Percentiles rank a stretch among this genome's conserved stretches.
Evolutionary conservation across 2,797 vertebrate species (phyloP).

Genomic region (Catostomus latipinnis): DNA sequence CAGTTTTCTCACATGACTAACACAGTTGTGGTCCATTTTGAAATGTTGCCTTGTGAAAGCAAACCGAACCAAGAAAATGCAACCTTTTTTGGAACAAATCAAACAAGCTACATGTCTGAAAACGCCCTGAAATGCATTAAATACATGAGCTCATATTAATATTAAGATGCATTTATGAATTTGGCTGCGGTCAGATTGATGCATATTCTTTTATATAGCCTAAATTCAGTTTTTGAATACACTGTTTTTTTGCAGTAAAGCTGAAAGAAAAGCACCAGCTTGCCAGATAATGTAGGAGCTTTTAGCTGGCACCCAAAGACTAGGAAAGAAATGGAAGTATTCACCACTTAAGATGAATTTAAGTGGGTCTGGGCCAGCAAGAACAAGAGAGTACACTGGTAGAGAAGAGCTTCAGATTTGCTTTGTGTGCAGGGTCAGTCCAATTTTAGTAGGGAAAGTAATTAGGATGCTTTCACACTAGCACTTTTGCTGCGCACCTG

Average conservation of each 20-base stretch:
- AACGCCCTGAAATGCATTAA: neutral
- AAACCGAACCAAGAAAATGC: no score
- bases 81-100: neutral
- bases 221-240: neutral
- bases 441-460: slow-evolving; percentile 8
- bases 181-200: neutral
- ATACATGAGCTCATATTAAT: neutral
- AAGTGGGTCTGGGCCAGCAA: slow-evolving; percentile 33
- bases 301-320: slow-evolving; percentile 41
- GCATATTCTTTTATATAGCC: neutral
- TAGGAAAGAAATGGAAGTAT: slow-evolving; percentile 14
- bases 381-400: slow-evolving; percentile 5
- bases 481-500: no score
- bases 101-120: neutral
- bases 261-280: slow-evolving; percentile 17
- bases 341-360: slow-evolving; percentile 15
- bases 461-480: neutral
- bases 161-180: neutral
- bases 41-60: no score
- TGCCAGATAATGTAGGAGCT: slow-evolving; percentile 3
- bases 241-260: neutral
- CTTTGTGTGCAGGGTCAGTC: slow-evolving; percentile 4
- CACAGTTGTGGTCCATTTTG: no score
- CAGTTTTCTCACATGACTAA: no score
- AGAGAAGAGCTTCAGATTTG: neutral